Evolutionary conservation across 2,113 vertebrate species (phyloP), one percentile per base, ranked within the genome.

Genomic region (Neopipo cinnamomea): DNA sequence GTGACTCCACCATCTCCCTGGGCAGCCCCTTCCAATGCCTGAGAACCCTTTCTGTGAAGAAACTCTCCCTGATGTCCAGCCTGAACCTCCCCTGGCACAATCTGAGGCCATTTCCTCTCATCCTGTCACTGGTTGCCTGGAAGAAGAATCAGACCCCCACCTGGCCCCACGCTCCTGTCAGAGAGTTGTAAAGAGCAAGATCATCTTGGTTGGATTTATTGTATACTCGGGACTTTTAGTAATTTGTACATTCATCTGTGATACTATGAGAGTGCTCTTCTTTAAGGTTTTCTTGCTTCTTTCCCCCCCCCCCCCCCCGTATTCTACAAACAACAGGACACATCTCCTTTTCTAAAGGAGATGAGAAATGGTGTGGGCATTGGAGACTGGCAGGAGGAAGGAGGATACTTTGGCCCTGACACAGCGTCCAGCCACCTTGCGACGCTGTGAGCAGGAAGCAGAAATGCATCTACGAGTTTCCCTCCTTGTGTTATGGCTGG

Each of bases 401-500:
- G 62, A 79, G 71, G 44, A 47, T 81, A 27, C 47, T 78, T 49
- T 66, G 56, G 23, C 10, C 47, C 37, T 71, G 17, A 8, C 1
- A 0, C 37, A 14, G 59, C 16, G 9, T 35, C 53, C n/a, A 14
- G 50, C 12, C 30, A 8, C n/a, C 41, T 37, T 30, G 16, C 0
- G 0, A 37, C 35, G 31, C 71, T 59, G 39, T 0, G 0, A 41
- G 42, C 72, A 91, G 52, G 82, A 37, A 74, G 63, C 67, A 83
- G 42, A 85, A 79, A 46, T 14, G 10, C 28, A 22, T 31, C 82
- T 79, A 63, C 30, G 20, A 8, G 15, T 31, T 80, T n/a, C 44
- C 85, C 5, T 53, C 7, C 37, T 62, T 42, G 14, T 73, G 71
- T 8, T 46, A 12, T 25, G 20, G 37, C 75, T 61, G 85, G 62